These are phyloP conservation scores for Cryptus armator DNA, from an alignment of 2,888 invertebrate species.

Conservation along the genomic window DNA sequence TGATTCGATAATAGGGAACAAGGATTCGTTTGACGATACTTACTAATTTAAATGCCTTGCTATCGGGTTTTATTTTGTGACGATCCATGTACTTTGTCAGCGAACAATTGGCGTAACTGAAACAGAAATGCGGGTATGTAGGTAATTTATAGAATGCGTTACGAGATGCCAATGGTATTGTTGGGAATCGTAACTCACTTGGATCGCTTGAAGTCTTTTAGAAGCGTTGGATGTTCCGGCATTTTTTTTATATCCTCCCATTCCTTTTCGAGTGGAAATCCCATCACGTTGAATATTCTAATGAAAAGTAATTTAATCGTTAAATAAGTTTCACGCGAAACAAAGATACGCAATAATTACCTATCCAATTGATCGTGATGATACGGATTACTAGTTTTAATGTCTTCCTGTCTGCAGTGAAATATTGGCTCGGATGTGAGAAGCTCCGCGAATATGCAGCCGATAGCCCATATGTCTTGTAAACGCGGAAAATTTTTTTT, in stretches of 20 bases:
- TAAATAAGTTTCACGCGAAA: not conserved
- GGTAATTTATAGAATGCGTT: constrained; percentile 38
- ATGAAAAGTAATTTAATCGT: constrained; percentile 3
- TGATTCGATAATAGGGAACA: not conserved
- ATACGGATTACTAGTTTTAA: constrained; percentile 99
- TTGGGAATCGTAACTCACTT: constrained; percentile 88
- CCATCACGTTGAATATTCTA: constrained; percentile 99
- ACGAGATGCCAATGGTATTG: not conserved
- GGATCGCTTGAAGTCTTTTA: constrained; percentile 98
- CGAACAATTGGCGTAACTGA: constrained; percentile 94
- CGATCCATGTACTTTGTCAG: constrained; percentile 98
- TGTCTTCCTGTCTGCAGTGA: constrained; percentile 99
- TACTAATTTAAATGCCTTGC: constrained; percentile 94
- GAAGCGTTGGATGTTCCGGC: constrained; percentile 98
- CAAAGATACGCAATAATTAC: constrained; percentile 74
- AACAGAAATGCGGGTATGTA: constrained; percentile 77
- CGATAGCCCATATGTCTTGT: constrained; percentile 99
- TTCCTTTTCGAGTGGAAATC: constrained; percentile 98
- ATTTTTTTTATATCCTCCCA: constrained; percentile 99
- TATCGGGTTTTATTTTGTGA: constrained; percentile 97
- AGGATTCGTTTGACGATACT: constrained; percentile 64
- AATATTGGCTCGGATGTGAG: constrained; percentile 99
- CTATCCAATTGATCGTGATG: constrained; percentile 99
- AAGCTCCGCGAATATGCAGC: constrained; percentile 99
- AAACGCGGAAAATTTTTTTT: not conserved